These are phyloP conservation scores for Grantiella picta DNA, from an alignment of 2,113 vertebrate species.

Conservation along the genomic window DNA sequence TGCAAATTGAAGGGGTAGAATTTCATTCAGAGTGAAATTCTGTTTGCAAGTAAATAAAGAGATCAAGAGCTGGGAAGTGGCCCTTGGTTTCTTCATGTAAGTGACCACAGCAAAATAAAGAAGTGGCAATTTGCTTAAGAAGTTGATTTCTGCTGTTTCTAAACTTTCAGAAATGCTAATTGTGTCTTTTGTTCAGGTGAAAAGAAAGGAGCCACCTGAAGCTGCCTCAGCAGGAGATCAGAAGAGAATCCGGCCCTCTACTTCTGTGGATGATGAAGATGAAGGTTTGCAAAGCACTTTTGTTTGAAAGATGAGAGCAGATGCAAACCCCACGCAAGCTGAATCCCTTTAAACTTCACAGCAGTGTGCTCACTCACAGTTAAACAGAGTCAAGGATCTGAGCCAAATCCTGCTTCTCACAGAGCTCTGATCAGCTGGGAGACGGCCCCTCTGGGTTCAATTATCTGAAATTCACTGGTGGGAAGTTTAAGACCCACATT, in stretches of 20 bases:
- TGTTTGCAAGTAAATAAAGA: constrained; percentile 17
- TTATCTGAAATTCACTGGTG: not conserved
- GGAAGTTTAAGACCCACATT: not conserved
- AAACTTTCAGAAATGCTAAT: constrained; percentile 58
- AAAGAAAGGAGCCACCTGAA: constrained; percentile 96
- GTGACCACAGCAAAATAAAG: not conserved
- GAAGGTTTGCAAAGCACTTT: constrained; percentile 80
- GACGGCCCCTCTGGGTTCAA: not conserved
- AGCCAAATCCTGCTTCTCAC: not conserved
- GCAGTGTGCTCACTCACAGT: not conserved
- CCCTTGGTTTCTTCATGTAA: constrained; percentile 4
- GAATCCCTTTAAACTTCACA: constrained; percentile 33
- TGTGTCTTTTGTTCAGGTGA: constrained; percentile 81
- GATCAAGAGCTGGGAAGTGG: constrained; percentile 13
- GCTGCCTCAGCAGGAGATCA: constrained; percentile 81
- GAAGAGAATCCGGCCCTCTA: constrained; percentile 90
- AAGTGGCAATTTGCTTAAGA: constrained; percentile 26
- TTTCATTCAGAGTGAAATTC: constrained; percentile 26
- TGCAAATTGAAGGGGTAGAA: constrained; percentile 2
- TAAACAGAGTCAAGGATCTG: not conserved
- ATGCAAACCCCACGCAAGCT: constrained; percentile 12
- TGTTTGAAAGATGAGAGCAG: constrained; percentile 13
- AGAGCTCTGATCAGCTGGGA: not conserved
- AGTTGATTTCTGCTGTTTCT: constrained; percentile 44
- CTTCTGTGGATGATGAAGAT: constrained; percentile 92